Base-by-base conservation (phyloP, 2,888 invertebrate genomes). In the Lasioglossum malachurum region DNA sequence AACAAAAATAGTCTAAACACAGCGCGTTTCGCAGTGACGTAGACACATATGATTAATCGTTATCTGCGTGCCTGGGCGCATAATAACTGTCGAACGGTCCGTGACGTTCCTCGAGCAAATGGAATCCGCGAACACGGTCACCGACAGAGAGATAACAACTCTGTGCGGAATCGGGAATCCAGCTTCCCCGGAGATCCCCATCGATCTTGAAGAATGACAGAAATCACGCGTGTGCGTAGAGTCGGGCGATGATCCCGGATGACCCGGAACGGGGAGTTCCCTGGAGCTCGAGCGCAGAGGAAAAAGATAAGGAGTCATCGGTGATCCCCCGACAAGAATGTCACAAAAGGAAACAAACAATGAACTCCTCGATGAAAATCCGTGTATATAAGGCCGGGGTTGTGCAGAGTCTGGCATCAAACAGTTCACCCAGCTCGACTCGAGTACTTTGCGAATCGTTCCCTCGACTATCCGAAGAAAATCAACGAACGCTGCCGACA, bases 381-480 rank as follows among this genome's bases (percentile, higher is more conserved):
- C 14, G 71, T 2, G 2, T 87, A 86, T 87, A 87, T 87, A 87
- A 87, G 46, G 1, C 23, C 10, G 49, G 31, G 38, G 12, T 23
- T 0, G 14, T 14, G 67, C 46, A 8, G 23, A 57, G 12, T 67
- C 4, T 71, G 35, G 46, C 72, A 87, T 60, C 57, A 57, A 57
- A 76, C 35, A 83, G 23, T 19, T 78, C 83, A 1, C 7, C 60
- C 44, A 78, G 53, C 83, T 83, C 27, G 49, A 14, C 1, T 57
- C 19, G 74, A 79, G 73, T 53, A 5, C 73, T 64, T 60, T 14
- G 46, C 35, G n/a, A 35, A 75, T 46, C 76, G 74, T 38, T 35
- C 46, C 35, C 2, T 60, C 12, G 23, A 49, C 60, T 2, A 7
- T 41, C 64, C n/a, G 5, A 76, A 76, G 69, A 19, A n/a, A 81